Conservation (phyloP, 2,888 invertebrate genomes). For the Rhyacophila evoluta region DNA sequence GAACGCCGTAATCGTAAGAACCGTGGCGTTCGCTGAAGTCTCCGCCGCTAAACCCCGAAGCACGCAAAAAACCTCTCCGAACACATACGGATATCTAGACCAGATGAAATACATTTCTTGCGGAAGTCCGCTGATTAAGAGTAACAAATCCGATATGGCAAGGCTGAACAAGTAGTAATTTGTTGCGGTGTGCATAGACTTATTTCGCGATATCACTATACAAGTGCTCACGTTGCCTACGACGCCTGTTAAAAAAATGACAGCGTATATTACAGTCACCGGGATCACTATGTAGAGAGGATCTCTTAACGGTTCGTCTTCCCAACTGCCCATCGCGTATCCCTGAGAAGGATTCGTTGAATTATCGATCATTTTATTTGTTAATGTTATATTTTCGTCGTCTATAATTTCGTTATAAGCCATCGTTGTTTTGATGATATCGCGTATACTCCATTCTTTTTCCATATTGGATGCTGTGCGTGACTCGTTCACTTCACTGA, state of each 20-base stretch:
- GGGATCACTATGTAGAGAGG: constrained; percentile 76
- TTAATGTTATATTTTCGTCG: too few species aligned
- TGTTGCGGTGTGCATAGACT: constrained; percentile 85
- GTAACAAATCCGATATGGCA: constrained; percentile 84
- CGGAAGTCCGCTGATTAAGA: constrained; percentile 83
- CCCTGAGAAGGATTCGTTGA: too few species aligned
- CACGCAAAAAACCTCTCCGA: constrained; percentile 84
- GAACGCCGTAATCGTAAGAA: constrained; percentile 86
- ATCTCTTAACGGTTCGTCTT: constrained; percentile 60
- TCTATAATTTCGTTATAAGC: too few species aligned
- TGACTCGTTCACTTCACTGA: too few species aligned
- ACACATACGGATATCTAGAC: constrained; percentile 81
- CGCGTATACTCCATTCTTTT: too few species aligned
- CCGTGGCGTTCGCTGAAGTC: constrained; percentile 83
- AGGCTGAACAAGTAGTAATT: constrained; percentile 88
- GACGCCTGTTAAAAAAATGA: constrained; percentile 83
- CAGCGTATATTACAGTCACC: constrained; percentile 78
- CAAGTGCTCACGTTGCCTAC: constrained; percentile 88
- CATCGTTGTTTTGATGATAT: too few species aligned
- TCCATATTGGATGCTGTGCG: too few species aligned
- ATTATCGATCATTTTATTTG: too few species aligned
- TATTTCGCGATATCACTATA: constrained; percentile 84
- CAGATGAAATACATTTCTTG: constrained; percentile 85
- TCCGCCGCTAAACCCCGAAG: constrained; percentile 83
- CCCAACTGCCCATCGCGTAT: too few species aligned